Evolutionary conservation across 2,888 invertebrate genomes (phyloP), one percentile per base, ranked within the genome.

Genomic region (Osmoderma eremita): DNA sequence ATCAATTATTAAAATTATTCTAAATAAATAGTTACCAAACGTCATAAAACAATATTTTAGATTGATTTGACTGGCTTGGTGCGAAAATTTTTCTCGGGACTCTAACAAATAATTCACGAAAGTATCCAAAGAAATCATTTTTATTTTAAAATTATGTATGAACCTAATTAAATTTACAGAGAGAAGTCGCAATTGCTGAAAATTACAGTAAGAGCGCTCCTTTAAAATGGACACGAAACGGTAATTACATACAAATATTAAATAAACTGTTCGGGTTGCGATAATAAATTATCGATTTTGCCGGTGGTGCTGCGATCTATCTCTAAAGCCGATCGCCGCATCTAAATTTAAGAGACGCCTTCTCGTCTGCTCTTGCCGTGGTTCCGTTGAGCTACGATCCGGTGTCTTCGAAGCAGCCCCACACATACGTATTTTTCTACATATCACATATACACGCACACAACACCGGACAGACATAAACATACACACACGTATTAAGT

Each of bases 281-380:
- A 61, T 51, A 58, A 68, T 68, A 65, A 68, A 65, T 68, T 63
- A 68, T 63, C 58, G 58, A 68, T 68, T 68, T 68, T 49, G 68
- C 68, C 68, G 65, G 61, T 61, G 68, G 68, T 65, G 45, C 58
- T 58, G 39, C 61, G 64, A 41, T 49, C 39, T 72, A 73, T 73
- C 73, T 72, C 70, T 70, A 72, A 73, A 73, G 73, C 68, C 65
- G 70, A 73, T 73, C 73, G 67, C 72, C 72, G 73, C 72, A 67
- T 72, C 70, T 71, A 73, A 72, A 73, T 73, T 70, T 70, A 71
- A 73, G 70, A 70, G 71, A 73, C 73, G 73, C 72, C 72, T 71
- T 69, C 71, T 69, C 69, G 72, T 71, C 73, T 73, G 68, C 70
- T 48, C 39, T 51, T 20, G 42, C 63, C 41, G 48, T 49, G 22